phyloP scores from a whole-genome alignment of 2,888 invertebrate genomes.

The Thecocarcelia acutangulata region DNA sequence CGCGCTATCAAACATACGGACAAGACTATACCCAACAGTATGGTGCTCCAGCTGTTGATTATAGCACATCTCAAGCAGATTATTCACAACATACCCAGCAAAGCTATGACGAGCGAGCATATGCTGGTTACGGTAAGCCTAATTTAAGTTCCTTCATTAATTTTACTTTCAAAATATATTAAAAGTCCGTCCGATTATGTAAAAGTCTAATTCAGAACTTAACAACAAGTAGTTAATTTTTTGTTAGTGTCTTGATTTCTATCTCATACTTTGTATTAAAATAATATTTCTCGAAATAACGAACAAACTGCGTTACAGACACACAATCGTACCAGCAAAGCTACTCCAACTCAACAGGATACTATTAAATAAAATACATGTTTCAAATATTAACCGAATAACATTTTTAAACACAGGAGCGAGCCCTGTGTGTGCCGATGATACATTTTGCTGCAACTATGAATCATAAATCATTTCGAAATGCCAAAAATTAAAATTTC shows the following conservation, averaged over 20 bases:
- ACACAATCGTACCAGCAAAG: constrained; percentile 81
- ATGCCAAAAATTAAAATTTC: constrained; percentile 48
- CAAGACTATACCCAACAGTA: constrained; percentile 81
- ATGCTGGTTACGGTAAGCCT: constrained; percentile 81
- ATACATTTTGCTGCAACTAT: constrained; percentile 61
- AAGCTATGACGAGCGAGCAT: constrained; percentile 80
- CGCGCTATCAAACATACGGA: constrained; percentile 80
- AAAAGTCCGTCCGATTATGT: background rate
- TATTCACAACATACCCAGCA: constrained; percentile 78
- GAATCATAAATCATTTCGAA: constrained; percentile 53
- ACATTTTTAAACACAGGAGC: constrained; percentile 41
- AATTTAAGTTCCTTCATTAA: background rate
- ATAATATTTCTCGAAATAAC: constrained; percentile 6
- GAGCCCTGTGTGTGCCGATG: constrained; percentile 62
- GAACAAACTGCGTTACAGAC: constrained; percentile 60
- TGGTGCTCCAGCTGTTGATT: constrained; percentile 80
- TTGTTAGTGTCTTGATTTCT: background rate
- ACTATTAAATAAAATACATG: constrained; percentile 75
- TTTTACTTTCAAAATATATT: background rate
- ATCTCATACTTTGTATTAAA: background rate
- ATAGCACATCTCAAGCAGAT: constrained; percentile 80
- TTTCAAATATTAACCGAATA: constrained; percentile 61
- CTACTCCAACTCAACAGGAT: constrained; percentile 80
- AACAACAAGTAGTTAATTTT: background rate
- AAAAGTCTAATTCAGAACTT: background rate